Conservation (phyloP, 2,888 invertebrate genomes). For the Trichogramma dendrolimi region DNA sequence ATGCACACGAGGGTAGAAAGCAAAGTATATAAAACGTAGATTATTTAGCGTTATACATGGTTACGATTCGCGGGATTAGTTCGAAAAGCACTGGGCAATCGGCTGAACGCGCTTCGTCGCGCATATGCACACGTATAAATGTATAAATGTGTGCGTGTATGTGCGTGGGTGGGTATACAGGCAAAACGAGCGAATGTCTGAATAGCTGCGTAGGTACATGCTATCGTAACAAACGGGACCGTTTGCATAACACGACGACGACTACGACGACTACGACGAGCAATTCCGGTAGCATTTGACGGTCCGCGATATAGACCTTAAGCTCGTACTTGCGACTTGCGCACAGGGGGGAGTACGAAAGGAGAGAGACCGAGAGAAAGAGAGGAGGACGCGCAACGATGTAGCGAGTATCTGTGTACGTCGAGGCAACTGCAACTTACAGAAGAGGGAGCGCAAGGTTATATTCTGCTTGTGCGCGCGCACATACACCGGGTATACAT, state of each 20-base stretch:
- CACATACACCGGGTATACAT: neutral
- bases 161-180: slow-evolving; percentile 9
- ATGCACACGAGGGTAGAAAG: too few species aligned
- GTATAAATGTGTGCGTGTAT: neutral
- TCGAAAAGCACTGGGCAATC: slow-evolving; percentile 25
- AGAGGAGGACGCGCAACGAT: neutral
- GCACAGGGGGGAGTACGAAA: slow-evolving; percentile 24
- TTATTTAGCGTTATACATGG: too few species aligned
- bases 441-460: slow-evolving; percentile 11
- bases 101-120: neutral
- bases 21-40: too few species aligned
- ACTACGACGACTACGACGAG: slow-evolving; percentile 42
- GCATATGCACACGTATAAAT: neutral
- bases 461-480: too few species aligned
- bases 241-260: slow-evolving; percentile 50
- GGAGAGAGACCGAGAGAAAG: slow-evolving; percentile 12
- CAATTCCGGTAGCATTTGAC: slow-evolving; percentile 52
- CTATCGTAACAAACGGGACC: slow-evolving; percentile 52
- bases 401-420: too few species aligned
- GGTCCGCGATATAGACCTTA: slow-evolving; percentile 52
- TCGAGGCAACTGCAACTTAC: neutral
- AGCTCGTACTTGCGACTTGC: slow-evolving; percentile 33
- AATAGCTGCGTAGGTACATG: slow-evolving; percentile 41
- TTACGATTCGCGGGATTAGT: slow-evolving; percentile 16
- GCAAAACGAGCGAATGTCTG: slow-evolving; percentile 38